phyloP scores from a whole-genome alignment of 1,140 invertebrate species.

The Anoplolepis gracilipes region DNA sequence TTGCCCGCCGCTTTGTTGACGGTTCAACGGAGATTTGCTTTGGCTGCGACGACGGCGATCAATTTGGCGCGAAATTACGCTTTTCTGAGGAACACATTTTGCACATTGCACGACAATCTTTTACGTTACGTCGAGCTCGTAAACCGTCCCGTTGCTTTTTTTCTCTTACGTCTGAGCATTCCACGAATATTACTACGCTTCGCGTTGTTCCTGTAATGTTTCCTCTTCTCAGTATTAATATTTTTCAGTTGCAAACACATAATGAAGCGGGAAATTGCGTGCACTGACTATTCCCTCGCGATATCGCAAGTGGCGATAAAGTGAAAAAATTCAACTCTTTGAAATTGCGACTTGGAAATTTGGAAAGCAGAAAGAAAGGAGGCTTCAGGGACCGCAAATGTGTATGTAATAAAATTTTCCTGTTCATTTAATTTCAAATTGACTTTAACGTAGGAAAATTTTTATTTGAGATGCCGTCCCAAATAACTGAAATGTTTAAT shows the following conservation, averaged over 20 bases:
- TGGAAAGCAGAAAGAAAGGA: not conserved
- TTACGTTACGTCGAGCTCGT: slow-evolving; percentile 44
- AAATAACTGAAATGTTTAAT: slow-evolving; percentile 18
- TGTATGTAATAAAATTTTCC: not conserved
- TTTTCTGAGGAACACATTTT: slow-evolving; percentile 58
- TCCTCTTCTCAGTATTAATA: slow-evolving; percentile 38
- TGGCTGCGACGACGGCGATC: slow-evolving; percentile 39
- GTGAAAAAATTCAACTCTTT: slow-evolving; percentile 31
- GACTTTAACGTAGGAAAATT: not conserved
- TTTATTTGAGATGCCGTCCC: not conserved
- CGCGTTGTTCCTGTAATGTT: slow-evolving; percentile 13
- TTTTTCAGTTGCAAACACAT: slow-evolving; percentile 43
- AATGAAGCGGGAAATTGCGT: slow-evolving; percentile 55
- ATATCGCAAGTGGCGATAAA: not conserved
- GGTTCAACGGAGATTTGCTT: slow-evolving; percentile 58
- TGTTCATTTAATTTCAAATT: slow-evolving; percentile 13
- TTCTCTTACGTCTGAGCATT: slow-evolving; percentile 21
- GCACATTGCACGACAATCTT: slow-evolving; percentile 58
- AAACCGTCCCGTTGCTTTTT: slow-evolving; percentile 11
- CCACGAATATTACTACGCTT: slow-evolving; percentile 50
- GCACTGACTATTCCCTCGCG: slow-evolving; percentile 20
- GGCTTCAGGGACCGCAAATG: not conserved
- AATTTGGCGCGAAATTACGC: slow-evolving; percentile 59
- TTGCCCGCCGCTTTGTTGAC: slow-evolving; percentile 58
- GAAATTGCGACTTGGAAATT: slow-evolving; percentile 27